Evolutionary conservation across 2,113 vertebrate species (phyloP), one percentile per base, ranked within the genome.

Genomic region (Esox niger): DNA sequence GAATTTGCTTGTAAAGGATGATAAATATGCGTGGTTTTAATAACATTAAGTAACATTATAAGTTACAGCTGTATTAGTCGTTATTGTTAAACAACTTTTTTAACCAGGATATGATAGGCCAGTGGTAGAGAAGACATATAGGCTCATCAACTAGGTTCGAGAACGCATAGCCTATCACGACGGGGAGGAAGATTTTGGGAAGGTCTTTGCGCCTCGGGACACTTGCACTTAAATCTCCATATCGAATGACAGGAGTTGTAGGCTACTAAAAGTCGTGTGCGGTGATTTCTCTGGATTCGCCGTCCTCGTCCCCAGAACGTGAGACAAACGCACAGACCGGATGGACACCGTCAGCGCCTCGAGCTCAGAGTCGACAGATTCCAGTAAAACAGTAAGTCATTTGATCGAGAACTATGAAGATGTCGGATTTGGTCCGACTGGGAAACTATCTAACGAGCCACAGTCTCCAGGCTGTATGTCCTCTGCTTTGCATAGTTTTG

Each of bases 401-500:
- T 21, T 83, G 7, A 77, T 71, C 2, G 86, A 82, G 43, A 70
- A 32, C 7, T 79, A 56, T 32, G 49, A 58, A 6, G 71, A 73
- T n/a, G 52, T 26, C 4, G 82, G 74, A 0, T 86, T 74, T 7
- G 63, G 17, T 4, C 70, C 70, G 6, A 65, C 32, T 0, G n/a
- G 47, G 47, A 84, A 73, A 29, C 25, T 72, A 7, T 26, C 73
- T 0, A 20, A 3, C 7, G 79, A 84, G 2, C 23, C 67, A 2
- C 73, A 67, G 27, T 55, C 73, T 20, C 15, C 46, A 0, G 30
- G 58, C 0, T 63, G 78, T 66, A 25, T 69, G 52, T 21, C 83
- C 9, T 46, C 79, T 6, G 56, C 84, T 25, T 70, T 70, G 88
- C 88, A 86, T 76, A 70, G 81, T 80, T 88, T 85, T 70, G 87